phyloP scores from a whole-genome alignment of 2,113 vertebrate genomes.

The Sapayoa aenigma region DNA sequence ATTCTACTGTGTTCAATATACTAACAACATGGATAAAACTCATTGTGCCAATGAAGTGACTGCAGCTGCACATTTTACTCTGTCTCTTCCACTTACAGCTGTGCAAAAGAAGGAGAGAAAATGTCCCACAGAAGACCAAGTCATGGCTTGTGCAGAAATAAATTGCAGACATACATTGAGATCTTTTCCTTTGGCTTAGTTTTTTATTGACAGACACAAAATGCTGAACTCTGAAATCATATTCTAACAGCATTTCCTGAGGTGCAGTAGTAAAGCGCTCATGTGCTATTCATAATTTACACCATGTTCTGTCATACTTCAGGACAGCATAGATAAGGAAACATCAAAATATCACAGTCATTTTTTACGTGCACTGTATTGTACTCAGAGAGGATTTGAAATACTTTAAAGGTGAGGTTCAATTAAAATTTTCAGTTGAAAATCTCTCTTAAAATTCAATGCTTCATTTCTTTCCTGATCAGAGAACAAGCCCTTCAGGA shows the following conservation, averaged over 20 bases:
- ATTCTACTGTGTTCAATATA: not conserved
- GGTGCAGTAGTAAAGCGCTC: not conserved
- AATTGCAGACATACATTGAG: not conserved
- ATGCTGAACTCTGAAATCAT: not conserved
- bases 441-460: slow-evolving; percentile 7
- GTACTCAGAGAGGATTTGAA: slow-evolving; percentile 10
- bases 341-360: not conserved
- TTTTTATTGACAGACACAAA: not conserved
- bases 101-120: not conserved
- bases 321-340: slow-evolving; percentile 21
- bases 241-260: not conserved
- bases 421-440: slow-evolving; percentile 32
- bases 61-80: not conserved
- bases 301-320: not conserved
- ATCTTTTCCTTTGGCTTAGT: not conserved
- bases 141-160: not conserved
- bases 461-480: not conserved
- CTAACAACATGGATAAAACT: not conserved
- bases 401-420: not conserved
- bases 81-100: not conserved
- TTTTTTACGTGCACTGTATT: not conserved
- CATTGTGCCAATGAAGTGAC: not conserved
- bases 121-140: not conserved
- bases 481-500: slow-evolving; percentile 16
- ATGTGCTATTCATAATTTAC: slow-evolving; percentile 31